Conservation (phyloP, 2,888 invertebrate species). For the Lepeophtheirus nordmannii region DNA sequence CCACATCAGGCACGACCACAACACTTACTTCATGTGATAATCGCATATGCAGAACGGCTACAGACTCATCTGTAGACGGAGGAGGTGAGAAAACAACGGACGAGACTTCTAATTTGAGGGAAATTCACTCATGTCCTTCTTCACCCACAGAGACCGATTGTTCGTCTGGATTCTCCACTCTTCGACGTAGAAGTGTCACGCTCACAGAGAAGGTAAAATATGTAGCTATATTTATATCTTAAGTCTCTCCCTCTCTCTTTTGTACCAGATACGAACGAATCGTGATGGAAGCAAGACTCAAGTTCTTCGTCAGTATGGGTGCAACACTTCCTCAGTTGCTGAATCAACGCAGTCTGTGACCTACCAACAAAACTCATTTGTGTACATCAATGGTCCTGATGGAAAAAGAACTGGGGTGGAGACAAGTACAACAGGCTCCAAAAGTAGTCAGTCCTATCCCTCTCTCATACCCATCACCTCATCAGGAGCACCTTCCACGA, state of each 20-base stretch:
- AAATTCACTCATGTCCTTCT: slow-evolving; percentile 20
- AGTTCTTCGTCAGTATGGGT: slow-evolving; percentile 19
- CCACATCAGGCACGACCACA: background rate
- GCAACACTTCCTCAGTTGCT: slow-evolving; percentile 18
- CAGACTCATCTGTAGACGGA: background rate
- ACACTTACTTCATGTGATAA: background rate
- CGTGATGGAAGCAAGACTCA: slow-evolving; percentile 20
- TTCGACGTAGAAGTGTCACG: slow-evolving; percentile 27
- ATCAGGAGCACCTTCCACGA: background rate
- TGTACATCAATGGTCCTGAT: slow-evolving; percentile 20
- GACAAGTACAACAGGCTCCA: background rate
- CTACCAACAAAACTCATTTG: slow-evolving; percentile 23
- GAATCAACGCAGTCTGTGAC: slow-evolving; percentile 24
- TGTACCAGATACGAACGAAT: slow-evolving; percentile 16
- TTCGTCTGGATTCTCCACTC: slow-evolving; percentile 27
- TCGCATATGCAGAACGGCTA: background rate
- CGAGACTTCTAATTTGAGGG: slow-evolving; percentile 10
- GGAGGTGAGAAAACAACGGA: background rate
- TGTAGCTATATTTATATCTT: background rate
- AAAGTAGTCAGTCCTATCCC: background rate
- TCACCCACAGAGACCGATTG: slow-evolving; percentile 22
- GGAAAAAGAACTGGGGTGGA: slow-evolving; percentile 4
- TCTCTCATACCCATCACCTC: background rate
- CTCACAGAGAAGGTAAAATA: slow-evolving; percentile 27
- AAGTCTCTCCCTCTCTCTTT: background rate